Percentiles rank a stretch among this genome's conserved stretches.
These are phyloP conservation scores for Druon quercuslanigerum DNA, from an alignment of 1,140 invertebrate genomes.

Conservation along the genomic window DNA sequence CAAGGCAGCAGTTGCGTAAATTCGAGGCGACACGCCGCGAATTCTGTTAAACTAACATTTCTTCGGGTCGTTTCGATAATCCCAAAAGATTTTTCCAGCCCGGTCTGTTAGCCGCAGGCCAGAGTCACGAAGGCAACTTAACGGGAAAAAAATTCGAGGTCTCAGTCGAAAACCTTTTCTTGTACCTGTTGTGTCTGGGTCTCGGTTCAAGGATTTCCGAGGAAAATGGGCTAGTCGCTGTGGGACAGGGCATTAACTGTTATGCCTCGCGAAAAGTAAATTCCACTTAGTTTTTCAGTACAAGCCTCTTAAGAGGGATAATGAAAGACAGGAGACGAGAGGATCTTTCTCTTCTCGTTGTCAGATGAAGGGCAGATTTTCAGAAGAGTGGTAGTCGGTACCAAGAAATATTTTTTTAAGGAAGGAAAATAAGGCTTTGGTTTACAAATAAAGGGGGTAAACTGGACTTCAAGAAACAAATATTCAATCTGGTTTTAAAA, in stretches of 20 bases:
- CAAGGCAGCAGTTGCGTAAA: background rate
- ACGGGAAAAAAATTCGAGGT: constrained; percentile 21
- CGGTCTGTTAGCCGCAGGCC: background rate
- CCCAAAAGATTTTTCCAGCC: background rate
- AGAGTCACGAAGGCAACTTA: background rate
- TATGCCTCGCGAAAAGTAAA: background rate
- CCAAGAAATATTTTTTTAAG: no score
- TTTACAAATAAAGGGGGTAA: no score
- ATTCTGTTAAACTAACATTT: background rate
- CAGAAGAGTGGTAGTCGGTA: no score
- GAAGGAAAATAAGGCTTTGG: no score
- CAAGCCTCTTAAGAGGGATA: background rate
- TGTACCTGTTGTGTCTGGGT: background rate
- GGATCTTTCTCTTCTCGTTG: no score
- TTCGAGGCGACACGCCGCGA: constrained; percentile 11
- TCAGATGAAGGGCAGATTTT: no score
- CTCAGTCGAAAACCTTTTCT: constrained; percentile 7
- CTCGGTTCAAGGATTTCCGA: constrained; percentile 21
- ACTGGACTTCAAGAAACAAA: no score
- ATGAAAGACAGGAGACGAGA: background rate
- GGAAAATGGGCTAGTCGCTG: constrained; percentile 7
- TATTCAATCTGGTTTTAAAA: no score
- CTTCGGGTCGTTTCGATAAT: background rate
- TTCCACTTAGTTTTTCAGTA: constrained; percentile 1
- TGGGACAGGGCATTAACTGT: background rate